Evolutionary conservation across 2,113 vertebrate species (phyloP).

Genomic region (Saimiri boliviensis): DNA sequence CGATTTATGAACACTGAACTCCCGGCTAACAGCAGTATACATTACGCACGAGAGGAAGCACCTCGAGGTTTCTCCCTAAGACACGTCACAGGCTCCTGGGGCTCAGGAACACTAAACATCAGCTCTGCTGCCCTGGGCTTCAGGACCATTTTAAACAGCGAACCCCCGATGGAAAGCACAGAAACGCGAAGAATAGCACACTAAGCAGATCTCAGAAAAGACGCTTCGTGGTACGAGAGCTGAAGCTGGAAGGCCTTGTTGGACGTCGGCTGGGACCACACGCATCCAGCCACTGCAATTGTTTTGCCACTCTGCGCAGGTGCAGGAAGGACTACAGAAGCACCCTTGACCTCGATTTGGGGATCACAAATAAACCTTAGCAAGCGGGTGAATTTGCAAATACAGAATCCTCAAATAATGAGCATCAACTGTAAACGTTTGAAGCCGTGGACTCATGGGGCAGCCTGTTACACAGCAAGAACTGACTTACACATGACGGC

Average conservation of each 20-base stretch:
- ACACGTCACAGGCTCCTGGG: fast-evolving
- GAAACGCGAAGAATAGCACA: background rate
- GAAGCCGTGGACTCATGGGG: fast-evolving
- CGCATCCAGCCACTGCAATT: fast-evolving
- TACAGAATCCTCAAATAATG: background rate
- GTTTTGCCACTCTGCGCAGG: background rate
- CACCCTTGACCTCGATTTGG: background rate
- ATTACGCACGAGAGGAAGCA: fast-evolving
- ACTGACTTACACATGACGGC: background rate
- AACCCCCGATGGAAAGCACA: background rate
- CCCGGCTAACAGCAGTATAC: fast-evolving
- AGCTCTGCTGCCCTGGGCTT: fast-evolving
- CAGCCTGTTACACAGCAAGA: background rate
- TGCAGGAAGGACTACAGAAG: background rate
- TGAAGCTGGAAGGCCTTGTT: no score
- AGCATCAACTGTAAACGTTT: fast-evolving
- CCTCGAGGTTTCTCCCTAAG: background rate
- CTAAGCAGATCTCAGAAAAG: background rate
- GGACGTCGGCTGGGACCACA: no score
- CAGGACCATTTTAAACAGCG: fast-evolving
- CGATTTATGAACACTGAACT: fast-evolving
- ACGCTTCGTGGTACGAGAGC: background rate
- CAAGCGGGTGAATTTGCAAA: background rate
- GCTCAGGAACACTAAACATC: background rate
- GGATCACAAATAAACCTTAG: background rate